Evolutionary conservation across 2,113 vertebrate species (phyloP), one percentile per base, ranked within the genome.

Genomic region (Cryptotis parvus): DNA sequence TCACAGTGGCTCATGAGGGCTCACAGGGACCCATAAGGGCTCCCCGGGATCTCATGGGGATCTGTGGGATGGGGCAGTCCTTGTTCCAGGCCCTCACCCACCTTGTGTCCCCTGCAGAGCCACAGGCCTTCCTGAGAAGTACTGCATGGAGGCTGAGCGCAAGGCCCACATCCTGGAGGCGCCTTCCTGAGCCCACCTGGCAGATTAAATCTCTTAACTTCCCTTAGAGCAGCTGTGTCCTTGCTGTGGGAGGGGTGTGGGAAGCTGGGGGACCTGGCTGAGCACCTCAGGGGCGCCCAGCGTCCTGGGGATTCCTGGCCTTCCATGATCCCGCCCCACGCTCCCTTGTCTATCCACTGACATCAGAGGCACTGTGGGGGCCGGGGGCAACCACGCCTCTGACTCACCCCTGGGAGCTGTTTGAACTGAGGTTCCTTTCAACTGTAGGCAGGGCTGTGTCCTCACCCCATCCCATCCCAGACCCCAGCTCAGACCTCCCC

Each of bases 81-180:
- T 27, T 29, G 26, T 8, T 22, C 2, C 6, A 7, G 4, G 1
- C 2, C 9, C 15, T 29, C 1, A 3, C 37, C 66, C 43, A 20
- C 31, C 45, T 26, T 8, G 16, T 4, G 18, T 84, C 26, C 41
- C 58, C 3, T 1, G 33, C 95, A 96, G 96, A 93, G 98, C 97
- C 4, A 97, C 98, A 0, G 99, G 99, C 6, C 97, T 99, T 58
- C 97, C 98, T 0, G 98, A 99, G 70, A 99, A 98, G 77, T 99
- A 99, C 94, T 99, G 98, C 87, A 94, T 84, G 0, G 96, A 98
- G 72, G 98, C 98, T 55, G 98, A 98, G 91, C 96, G 97, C 86
- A 98, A 98, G 91, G 96, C 95, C 1, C 81, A 87, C 18, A 31
- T 79, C 12, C 9, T n/a, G 37, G 24, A 37, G 0, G 4, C 80